Conservation (phyloP, 2,888 invertebrate genomes). For the Noctua comes region DNA sequence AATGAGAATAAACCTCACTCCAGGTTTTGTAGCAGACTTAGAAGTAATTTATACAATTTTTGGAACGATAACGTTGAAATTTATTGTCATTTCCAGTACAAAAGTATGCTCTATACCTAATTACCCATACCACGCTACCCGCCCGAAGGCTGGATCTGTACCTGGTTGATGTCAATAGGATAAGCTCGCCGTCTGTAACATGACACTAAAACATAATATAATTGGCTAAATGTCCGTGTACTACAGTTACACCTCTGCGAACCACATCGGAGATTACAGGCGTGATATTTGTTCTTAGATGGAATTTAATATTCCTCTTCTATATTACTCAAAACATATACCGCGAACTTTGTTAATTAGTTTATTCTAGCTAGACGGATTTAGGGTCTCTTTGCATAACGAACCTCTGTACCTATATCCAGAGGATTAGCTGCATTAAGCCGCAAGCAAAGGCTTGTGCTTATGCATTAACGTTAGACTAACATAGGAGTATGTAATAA, state of each 20-base stretch:
- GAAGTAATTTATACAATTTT: not conserved
- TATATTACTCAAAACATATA: constrained; percentile 9
- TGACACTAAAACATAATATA: no score
- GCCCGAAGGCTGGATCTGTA: not conserved
- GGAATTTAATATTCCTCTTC: constrained; percentile 10
- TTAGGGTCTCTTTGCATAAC: constrained; percentile 18
- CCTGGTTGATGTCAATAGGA: not conserved
- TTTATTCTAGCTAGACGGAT: constrained; percentile 10
- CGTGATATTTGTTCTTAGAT: not conserved
- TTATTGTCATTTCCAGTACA: not conserved
- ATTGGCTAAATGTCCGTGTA: not conserved
- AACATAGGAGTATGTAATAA: constrained; percentile 43
- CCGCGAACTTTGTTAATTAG: constrained; percentile 23
- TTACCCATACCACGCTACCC: not conserved
- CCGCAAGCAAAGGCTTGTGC: constrained; percentile 28
- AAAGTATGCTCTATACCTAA: not conserved
- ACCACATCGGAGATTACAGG: not conserved
- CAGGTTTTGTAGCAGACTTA: not conserved
- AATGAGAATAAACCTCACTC: constrained; percentile 7
- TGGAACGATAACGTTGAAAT: not conserved
- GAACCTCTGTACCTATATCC: constrained; percentile 9
- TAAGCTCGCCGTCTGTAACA: no score
- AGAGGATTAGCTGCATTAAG: constrained; percentile 41
- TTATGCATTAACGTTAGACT: constrained; percentile 33
- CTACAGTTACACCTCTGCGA: not conserved